Evolutionary conservation across 2,888 invertebrate species (phyloP).

Genomic region (Epistrophe grossulariae): DNA sequence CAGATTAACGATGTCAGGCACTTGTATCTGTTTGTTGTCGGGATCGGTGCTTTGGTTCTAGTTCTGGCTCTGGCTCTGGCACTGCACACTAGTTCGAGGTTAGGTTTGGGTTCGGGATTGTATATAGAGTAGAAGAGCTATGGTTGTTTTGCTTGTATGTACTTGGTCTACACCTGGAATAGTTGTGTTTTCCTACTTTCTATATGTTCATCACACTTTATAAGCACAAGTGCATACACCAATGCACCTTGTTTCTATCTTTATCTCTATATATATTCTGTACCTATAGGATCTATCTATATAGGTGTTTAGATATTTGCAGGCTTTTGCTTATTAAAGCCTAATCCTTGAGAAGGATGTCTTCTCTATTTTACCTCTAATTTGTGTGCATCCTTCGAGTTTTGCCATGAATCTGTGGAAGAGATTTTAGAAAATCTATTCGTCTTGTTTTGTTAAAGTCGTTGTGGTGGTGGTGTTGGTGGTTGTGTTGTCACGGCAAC

Average conservation of each 20-base stretch:
- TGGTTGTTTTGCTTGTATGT: conserved; percentile 34
- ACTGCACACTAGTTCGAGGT: not conserved
- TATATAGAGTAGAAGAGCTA: not conserved
- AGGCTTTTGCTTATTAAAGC: conserved; percentile 55
- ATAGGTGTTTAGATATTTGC: conserved; percentile 52
- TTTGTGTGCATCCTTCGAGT: conserved; percentile 41
- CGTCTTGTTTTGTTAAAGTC: conserved; percentile 3
- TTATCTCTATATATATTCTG: not conserved
- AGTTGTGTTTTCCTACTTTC: conserved; percentile 31
- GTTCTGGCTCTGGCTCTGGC: not conserved
- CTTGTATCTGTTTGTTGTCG: conserved; percentile 63
- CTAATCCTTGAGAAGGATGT: conserved; percentile 59
- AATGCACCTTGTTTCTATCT: conserved; percentile 30
- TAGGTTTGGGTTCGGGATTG: conserved; percentile 17
- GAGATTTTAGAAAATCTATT: conserved; percentile 45
- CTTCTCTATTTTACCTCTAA: conserved; percentile 43
- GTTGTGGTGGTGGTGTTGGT: conserved; percentile 19
- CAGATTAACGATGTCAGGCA: conserved; percentile 69
- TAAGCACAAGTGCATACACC: conserved; percentile 45
- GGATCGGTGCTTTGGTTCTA: conserved; percentile 8
- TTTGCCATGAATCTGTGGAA: conserved; percentile 7
- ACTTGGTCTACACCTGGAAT: conserved; percentile 55
- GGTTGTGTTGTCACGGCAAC: conserved; percentile 33
- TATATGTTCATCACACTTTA: conserved; percentile 22
- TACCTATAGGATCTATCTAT: not conserved